These are phyloP conservation scores for Epinephelus fuscoguttatus DNA, from an alignment of 2,113 vertebrate genomes.

Conservation along the genomic window DNA sequence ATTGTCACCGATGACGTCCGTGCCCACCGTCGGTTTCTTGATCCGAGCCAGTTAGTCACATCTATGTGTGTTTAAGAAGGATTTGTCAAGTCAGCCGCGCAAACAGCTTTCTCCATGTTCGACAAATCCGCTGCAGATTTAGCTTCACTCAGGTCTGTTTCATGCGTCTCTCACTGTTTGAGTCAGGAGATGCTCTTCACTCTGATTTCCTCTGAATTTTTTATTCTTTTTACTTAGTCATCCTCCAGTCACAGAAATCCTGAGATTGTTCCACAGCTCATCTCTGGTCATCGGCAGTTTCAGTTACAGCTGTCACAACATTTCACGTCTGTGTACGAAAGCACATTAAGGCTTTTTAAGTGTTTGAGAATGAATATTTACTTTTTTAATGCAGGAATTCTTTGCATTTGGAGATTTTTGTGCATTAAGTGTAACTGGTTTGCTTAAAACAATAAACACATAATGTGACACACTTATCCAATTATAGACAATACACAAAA, in stretches of 20 bases:
- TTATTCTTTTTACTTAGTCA: neutral
- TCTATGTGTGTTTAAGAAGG: constrained; percentile 48
- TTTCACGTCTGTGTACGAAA: neutral
- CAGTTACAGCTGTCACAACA: neutral
- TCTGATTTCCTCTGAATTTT: neutral
- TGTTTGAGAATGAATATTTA: neutral
- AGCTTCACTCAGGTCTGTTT: constrained; percentile 19
- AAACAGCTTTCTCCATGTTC: constrained; percentile 26
- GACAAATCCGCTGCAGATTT: constrained; percentile 62
- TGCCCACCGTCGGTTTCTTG: constrained; percentile 23
- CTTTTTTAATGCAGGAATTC: neutral
- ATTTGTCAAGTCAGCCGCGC: constrained; percentile 63
- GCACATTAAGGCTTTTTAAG: neutral
- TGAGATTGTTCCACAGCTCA: neutral
- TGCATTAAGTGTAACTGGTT: neutral
- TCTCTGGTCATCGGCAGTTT: neutral
- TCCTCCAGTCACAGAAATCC: neutral
- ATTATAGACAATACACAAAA: neutral
- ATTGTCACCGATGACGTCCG: constrained; percentile 20
- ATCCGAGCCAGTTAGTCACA: constrained; percentile 48
- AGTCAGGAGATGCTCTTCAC: neutral
- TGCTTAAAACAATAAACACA: neutral
- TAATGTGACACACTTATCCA: neutral
- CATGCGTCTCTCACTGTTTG: neutral
- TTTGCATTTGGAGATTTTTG: neutral